Evolutionary conservation across 1,140 invertebrate genomes (phyloP).

Genomic region (Heliothis subflexa): DNA sequence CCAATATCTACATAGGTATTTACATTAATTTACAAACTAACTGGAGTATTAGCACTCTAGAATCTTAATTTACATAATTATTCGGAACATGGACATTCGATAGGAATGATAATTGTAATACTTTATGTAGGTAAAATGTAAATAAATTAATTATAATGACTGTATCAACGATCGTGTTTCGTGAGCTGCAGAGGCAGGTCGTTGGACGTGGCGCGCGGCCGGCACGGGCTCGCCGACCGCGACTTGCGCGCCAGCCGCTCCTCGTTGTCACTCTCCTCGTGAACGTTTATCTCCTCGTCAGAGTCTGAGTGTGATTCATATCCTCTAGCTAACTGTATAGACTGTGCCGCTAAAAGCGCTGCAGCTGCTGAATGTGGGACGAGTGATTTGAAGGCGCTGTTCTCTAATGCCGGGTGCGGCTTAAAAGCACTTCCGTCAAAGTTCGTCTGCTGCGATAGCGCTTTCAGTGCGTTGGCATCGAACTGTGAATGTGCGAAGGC

Average conservation of each 20-base stretch:
- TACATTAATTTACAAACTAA: conserved; percentile 81
- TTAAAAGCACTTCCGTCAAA: conserved; percentile 93
- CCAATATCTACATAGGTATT: conserved; percentile 73
- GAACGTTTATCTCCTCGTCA: conserved; percentile 91
- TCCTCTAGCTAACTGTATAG: conserved; percentile 78
- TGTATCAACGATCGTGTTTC: conserved; percentile 83
- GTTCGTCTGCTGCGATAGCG: conserved; percentile 75
- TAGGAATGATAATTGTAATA: conserved; percentile 69
- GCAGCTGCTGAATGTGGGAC: conserved; percentile 75
- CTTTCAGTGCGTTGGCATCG: conserved; percentile 84
- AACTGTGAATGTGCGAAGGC: conserved; percentile 81
- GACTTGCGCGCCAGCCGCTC: conserved; percentile 68
- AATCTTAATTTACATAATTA: conserved; percentile 77
- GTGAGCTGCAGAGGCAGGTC: conserved; percentile 84
- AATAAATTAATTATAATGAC: conserved; percentile 67
- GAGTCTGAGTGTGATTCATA: conserved; percentile 87
- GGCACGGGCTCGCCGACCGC: conserved; percentile 71
- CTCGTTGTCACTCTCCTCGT: conserved; percentile 87
- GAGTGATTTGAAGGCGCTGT: conserved; percentile 91
- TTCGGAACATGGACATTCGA: conserved; percentile 71
- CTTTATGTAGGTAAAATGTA: conserved; percentile 63
- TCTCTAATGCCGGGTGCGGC: conserved; percentile 91
- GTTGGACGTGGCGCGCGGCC: conserved; percentile 66
- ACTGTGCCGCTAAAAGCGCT: conserved; percentile 80
- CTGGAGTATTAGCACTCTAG: conserved; percentile 72